Evolutionary conservation across 1,140 invertebrate genomes (phyloP).

Genomic region (Drosophila sucinea): DNA sequence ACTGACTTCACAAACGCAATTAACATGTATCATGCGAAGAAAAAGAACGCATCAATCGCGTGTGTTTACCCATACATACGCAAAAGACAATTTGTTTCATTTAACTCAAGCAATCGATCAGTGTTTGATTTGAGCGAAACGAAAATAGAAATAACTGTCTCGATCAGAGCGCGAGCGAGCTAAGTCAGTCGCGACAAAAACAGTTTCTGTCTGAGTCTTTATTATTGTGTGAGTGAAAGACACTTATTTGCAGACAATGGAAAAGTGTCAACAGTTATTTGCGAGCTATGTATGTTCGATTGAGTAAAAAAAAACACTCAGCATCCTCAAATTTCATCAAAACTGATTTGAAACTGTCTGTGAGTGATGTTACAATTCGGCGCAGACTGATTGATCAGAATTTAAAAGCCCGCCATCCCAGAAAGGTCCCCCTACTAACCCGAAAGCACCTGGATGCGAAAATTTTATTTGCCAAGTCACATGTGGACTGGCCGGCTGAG

Average conservation of each 20-base stretch:
- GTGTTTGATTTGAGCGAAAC: slow-evolving; percentile 1
- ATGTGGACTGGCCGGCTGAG: too few species aligned
- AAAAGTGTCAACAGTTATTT: slow-evolving; percentile 8
- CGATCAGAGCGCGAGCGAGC: background rate
- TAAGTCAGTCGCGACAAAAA: slow-evolving; percentile 8
- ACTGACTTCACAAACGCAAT: slow-evolving; percentile 8
- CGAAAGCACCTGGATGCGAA: too few species aligned
- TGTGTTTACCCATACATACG: background rate
- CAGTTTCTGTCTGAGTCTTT: slow-evolving; percentile 11
- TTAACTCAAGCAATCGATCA: slow-evolving; percentile 10
- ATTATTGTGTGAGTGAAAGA: slow-evolving; percentile 2
- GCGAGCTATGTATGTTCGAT: too few species aligned
- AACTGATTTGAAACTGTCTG: too few species aligned
- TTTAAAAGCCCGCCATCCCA: too few species aligned
- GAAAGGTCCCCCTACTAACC: too few species aligned
- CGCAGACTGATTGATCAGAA: too few species aligned
- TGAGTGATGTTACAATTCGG: too few species aligned
- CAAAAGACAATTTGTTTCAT: slow-evolving; percentile 5
- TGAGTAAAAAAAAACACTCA: too few species aligned
- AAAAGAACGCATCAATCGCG: too few species aligned
- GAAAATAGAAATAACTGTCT: slow-evolving; percentile 5
- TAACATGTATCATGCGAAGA: background rate
- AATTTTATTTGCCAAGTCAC: too few species aligned
- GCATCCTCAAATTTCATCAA: too few species aligned
- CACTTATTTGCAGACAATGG: slow-evolving; percentile 12